These are phyloP conservation scores for Lepidurus arcticus DNA, from an alignment of 1,140 invertebrate genomes.

Conservation along the genomic window DNA sequence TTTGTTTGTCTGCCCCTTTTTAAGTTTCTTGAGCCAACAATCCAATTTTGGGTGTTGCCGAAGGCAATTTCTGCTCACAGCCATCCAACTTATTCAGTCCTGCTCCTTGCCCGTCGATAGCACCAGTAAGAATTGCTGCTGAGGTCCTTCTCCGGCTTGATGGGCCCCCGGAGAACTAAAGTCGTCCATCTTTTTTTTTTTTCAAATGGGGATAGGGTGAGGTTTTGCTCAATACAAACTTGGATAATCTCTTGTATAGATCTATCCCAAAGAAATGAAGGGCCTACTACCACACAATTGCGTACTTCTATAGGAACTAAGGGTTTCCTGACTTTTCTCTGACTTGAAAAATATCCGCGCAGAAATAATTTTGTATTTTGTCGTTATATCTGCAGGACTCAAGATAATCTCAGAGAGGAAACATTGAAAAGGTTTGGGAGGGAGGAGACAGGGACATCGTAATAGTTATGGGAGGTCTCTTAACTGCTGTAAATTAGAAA, in stretches of 20 bases:
- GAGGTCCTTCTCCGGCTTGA: background rate
- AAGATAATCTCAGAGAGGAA: background rate
- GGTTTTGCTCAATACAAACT: background rate
- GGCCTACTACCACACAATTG: background rate
- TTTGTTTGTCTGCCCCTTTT: background rate
- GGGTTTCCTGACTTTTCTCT: background rate
- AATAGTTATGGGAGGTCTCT: slow-evolving; percentile 4
- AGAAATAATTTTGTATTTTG: background rate
- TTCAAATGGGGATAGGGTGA: background rate
- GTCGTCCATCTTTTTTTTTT: background rate
- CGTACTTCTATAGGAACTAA: background rate
- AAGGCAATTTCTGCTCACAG: slow-evolving; percentile 3
- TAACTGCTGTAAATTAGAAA: background rate
- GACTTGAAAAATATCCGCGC: background rate
- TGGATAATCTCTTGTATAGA: background rate
- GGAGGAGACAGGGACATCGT: background rate
- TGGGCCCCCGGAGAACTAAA: background rate
- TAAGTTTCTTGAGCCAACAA: background rate
- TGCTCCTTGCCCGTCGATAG: background rate
- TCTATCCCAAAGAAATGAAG: background rate
- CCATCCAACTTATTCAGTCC: slow-evolving; percentile 13
- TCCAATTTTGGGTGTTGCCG: background rate
- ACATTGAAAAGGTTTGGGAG: background rate
- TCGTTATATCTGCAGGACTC: background rate
- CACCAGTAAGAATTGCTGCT: background rate